Base-by-base conservation (phyloP, 2,113 vertebrate species). In the Eidolon helvum region DNA sequence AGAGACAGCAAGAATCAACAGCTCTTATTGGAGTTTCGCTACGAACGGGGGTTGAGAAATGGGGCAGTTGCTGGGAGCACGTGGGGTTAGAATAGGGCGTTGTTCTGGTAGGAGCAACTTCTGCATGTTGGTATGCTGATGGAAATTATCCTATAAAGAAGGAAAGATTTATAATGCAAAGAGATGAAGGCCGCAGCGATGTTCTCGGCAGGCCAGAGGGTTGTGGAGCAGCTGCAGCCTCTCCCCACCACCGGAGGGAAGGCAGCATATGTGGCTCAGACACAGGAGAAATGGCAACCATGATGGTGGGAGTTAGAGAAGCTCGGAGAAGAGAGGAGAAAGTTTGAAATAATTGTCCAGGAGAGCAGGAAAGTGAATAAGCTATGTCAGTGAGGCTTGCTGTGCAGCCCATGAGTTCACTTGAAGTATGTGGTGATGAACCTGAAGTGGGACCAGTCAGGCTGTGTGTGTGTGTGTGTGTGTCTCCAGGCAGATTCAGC, bases 221-320 rank as follows among this genome's bases (percentile, higher is more conserved):
- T 16, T 16, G 18, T 10, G 35, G 50, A 48, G 40, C 63, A 10
- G 40, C 5, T 9, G 19, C 7, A 6, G 38, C 48, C 59, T 5
- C 0, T 11, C 3, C 0, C 0, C 10, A 69, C 5, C n/a, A 2
- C 4, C 57, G 43, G 35, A 21, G 15, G 40, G 15, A 18, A 38
- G 57, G 26, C 26, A 33, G 50, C n/a, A 7, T 22, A 8, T 21
- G 0, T 3, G 4, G 5, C 30, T 50, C 65, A 63, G 43, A 16
- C 30, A n/a, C n/a, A 21, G 61, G 16, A 40, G 19, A 11, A 30
- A 7, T 24, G 71, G 45, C 43, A 19, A 8, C 2, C 18, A n/a
- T 7, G 26, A 15, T 11, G 22, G 48, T 21, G 33, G 22, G 33
- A 55, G n/a, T 33, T 30, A 15, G 0, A 33, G 40, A 24, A 75